Evolutionary conservation across 2,797 vertebrate species (phyloP).

Genomic region (Syndactyla subalaris): DNA sequence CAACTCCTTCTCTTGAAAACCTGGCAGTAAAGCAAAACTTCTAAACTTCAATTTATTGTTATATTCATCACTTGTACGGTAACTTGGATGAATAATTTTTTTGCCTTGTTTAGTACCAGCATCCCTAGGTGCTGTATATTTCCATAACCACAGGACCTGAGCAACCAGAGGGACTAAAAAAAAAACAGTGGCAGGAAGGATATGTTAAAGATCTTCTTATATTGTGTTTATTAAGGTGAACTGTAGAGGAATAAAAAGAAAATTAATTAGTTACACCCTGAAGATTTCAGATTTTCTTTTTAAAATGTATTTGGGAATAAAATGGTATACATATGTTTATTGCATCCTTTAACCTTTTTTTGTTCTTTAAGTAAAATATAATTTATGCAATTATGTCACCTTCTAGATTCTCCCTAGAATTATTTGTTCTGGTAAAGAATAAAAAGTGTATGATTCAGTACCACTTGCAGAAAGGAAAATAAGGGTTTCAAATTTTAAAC

Average conservation of each 20-base stretch:
- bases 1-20: not conserved
- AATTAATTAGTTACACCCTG: not conserved
- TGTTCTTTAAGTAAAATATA: not conserved
- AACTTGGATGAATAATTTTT: not conserved
- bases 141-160: not conserved
- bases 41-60: not conserved
- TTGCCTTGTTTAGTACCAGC: not conserved
- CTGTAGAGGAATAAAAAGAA: not conserved
- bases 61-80: accelerated
- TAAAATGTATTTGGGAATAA: not conserved
- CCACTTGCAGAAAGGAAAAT: not conserved
- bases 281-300: not conserved
- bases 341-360: not conserved
- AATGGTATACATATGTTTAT: not conserved
- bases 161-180: not conserved
- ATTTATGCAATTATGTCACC: not conserved
- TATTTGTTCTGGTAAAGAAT: not conserved
- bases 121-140: not conserved
- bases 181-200: not conserved
- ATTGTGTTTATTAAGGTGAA: not conserved
- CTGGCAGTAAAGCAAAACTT: not conserved
- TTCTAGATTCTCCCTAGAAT: not conserved
- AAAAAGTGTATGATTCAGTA: not conserved
- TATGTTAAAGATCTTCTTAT: not conserved
- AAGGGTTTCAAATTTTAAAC: not conserved